Evolutionary conservation across 2,113 vertebrate genomes (phyloP), one percentile per base, ranked within the genome.

Genomic region (Gallinago paraguaiae): DNA sequence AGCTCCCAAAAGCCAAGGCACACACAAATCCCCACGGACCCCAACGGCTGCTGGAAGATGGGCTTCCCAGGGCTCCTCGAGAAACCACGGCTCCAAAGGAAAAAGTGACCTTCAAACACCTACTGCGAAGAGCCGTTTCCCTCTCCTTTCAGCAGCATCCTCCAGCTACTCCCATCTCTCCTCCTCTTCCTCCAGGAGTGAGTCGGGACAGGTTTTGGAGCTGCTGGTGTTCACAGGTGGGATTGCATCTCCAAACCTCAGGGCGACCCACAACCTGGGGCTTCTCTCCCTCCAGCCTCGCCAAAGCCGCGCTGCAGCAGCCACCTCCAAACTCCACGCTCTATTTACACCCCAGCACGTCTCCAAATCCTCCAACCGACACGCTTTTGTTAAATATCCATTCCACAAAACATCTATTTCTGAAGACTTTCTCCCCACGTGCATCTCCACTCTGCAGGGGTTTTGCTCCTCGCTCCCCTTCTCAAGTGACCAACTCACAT

Each of bases 211-310:
- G 0, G 0, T 48, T 65, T 22, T 0, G 0, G 79, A 41, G 39
- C 35, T 2, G 1, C 64, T 43, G 50, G 25, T 4, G 0, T 0
- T 54, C 7, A 41, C 83, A 39, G 1, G 0, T n/a, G 17, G 2
- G 0, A 33, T 1, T 0, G 13, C 6, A 0, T 0, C 1, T 3
- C 63, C 1, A 0, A 39, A 13, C 51, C 6, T 15, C 6, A 10
- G 69, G 77, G 39, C 2, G 39, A 59, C 77, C 6, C 45, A 22
- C 1, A 3, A 13, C 88, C 64, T 4, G 10, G 17, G 11, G 2
- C 46, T 33, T 28, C 64, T 6, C 27, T 7, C 64, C 19, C 31
- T 27, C 41, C 1, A 3, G 28, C 31, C 15, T 0, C 3, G 11
- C 43, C 4, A 7, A 35, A 33, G 51, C 79, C 35, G 25, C 25